phyloP scores from a whole-genome alignment of 2,113 vertebrate genomes.

The Oryzias woworae region DNA sequence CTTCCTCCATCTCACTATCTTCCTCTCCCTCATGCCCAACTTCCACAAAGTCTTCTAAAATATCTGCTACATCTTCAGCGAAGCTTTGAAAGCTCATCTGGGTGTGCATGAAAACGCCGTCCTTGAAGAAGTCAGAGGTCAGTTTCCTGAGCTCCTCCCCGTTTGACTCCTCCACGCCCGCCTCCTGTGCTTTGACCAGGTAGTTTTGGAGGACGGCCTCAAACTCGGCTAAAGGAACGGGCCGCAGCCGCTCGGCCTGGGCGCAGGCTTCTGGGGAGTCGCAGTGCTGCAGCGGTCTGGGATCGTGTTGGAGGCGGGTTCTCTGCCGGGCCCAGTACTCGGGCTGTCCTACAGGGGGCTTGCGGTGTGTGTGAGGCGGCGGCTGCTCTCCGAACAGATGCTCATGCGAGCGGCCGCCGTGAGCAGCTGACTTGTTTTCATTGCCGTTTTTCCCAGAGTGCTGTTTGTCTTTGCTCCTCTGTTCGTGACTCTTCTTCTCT shows the following conservation, averaged over 20 bases:
- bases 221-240: conserved; percentile 78
- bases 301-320: conserved; percentile 61
- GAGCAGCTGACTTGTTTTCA: conserved; percentile 12
- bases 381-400: conserved; percentile 32
- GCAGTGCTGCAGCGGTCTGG: conserved; percentile 74
- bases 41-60: conserved; percentile 85
- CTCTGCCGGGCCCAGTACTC: conserved; percentile 67
- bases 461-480: conserved; percentile 21
- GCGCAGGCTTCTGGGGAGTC: conserved; percentile 78
- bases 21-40: conserved; percentile 44
- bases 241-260: conserved; percentile 77
- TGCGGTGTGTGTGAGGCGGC: conserved; percentile 31
- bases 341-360: conserved; percentile 28
- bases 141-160: conserved; percentile 66
- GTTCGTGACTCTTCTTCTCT: conserved; percentile 6
- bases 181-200: conserved; percentile 64
- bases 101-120: conserved; percentile 83
- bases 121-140: conserved; percentile 74
- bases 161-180: conserved; percentile 42
- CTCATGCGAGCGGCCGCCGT: conserved; percentile 9
- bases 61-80: conserved; percentile 85
- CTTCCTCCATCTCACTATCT: conserved; percentile 68
- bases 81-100: conserved; percentile 85
- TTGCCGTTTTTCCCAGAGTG: conserved; percentile 21
- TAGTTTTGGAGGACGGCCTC: conserved; percentile 78